Evolutionary conservation across 2,797 vertebrate species (phyloP), one percentile per base, ranked within the genome.

Genomic region (Hydrocynus forskahlii): DNA sequence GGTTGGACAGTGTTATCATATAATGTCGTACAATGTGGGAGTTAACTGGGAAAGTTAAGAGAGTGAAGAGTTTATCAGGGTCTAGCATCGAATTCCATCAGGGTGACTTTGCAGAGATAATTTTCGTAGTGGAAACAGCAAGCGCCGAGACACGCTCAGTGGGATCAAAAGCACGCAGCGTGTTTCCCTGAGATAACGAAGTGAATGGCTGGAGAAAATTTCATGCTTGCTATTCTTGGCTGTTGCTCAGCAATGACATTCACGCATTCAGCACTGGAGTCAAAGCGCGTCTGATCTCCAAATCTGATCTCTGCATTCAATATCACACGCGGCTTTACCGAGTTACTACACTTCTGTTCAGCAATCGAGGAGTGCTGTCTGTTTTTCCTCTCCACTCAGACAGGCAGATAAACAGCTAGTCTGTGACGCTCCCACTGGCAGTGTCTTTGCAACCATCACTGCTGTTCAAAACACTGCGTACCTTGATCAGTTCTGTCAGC

Each of bases 91-190:
- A 17, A 71, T 35, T 70, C 7, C 45, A 48, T 21, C 43, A 23
- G 45, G 67, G 67, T 70, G 45, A 48, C 67, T 70, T 70, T 70
- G 67, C 45, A 4, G 67, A 67, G 40, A n/a, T 68, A 38, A 68
- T 64, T 68, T 68, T 68, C 17, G 5, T 16, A 2, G 13, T 70
- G n/a, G 67, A 23, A 35, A 5, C 23, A 14, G 62, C 25, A 35
- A 70, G 40, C 14, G 66, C 45, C 9, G 19, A 12, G n/a, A 9
- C 43, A 25, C 21, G 8, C 67, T 16, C 45, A 1, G 48, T 23
- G 16, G 45, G 23, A 29, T 52, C 50, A 55, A 55, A 38, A 19
- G 14, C 70, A 12, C 70, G 10, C 50, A 13, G 52, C 16, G 38
- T 55, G 50, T 35, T 52, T 50, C 16, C 13, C 68, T 55, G 70